Evolutionary conservation across 2,113 vertebrate species (phyloP), one percentile per base, ranked within the genome.

Genomic region (Brienomyrus brachyistius): DNA sequence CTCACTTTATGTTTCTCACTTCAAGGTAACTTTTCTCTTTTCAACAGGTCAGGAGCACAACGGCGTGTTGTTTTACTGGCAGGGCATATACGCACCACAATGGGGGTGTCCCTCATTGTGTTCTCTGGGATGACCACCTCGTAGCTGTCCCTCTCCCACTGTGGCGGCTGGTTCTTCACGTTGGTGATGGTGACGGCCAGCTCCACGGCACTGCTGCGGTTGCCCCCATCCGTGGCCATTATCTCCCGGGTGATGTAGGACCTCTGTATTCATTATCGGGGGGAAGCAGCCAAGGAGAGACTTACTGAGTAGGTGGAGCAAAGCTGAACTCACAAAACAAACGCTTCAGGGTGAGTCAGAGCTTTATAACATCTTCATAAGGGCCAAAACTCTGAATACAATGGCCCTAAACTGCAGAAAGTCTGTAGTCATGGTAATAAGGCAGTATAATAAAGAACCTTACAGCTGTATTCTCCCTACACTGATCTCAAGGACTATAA

Each of bases 81-180:
- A 82, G 43, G 19, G 77, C 17, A 40, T 2, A 19, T 51, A 91
- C 89, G 15, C 94, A 97, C 96, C 95, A 97, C 94, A 51, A 97
- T 17, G 21, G 95, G 90, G 0, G 95, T 93, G 95, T 97, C 97
- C 87, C 95, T 93, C 87, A 96, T 94, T 0, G 95, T 95, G 88
- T 97, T 97, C 91, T 97, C 97, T 2, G 96, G 96, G 91, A 98
- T 95, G 92, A 97, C 93, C 84, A 97, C 94, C 45, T 95, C 95
- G 90, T 98, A 96, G 92, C 91, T 95, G 82, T 97, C 96, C 90
- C 93, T 96, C 74, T 96, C 97, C 97, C 97, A 98, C 90, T 96
- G 96, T 0, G 97, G 97, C 31, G 96, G 97, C 91, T 97, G 97
- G 91, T 97, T 98, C 92, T 97, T 96, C 90, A 96, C 96, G 51